Percentiles rank a stretch among this genome's conserved stretches.
Conservation (phyloP, 2,113 vertebrate genomes). For the Neomonachus schauinslandi region DNA sequence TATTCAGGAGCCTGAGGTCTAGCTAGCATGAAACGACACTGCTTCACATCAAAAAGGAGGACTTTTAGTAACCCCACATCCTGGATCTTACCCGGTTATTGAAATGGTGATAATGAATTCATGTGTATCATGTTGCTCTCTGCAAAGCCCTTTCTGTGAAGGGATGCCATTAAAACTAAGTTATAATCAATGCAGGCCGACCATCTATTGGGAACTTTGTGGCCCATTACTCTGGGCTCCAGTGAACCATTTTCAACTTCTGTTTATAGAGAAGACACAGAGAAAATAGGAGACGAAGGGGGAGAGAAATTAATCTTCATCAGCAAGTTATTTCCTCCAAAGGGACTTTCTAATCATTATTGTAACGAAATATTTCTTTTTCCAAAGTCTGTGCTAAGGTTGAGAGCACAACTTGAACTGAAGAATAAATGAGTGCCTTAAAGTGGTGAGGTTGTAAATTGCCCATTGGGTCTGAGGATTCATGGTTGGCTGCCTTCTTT, state of each 20-base stretch:
- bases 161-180: background rate
- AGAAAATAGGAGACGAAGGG: conserved; percentile 1
- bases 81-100: background rate
- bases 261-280: conserved; percentile 44
- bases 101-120: background rate
- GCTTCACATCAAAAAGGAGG: background rate
- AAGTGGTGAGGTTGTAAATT: conserved; percentile 16
- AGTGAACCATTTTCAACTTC: background rate
- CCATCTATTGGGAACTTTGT: background rate
- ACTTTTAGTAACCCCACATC: background rate
- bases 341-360: conserved; percentile 55
- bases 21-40: background rate
- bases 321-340: conserved; percentile 59
- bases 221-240: conserved; percentile 3
- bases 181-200: background rate
- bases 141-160: background rate
- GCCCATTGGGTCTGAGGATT: background rate
- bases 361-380: conserved; percentile 41
- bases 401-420: conserved; percentile 35
- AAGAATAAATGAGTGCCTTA: conserved; percentile 10
- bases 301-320: conserved; percentile 60
- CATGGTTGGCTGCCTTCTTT: conserved; percentile 22
- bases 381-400: conserved; percentile 38
- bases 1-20: background rate
- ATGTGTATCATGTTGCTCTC: background rate